Base-by-base conservation (phyloP, 2,888 invertebrate species). In the Heteromyza rotundicornis region DNA sequence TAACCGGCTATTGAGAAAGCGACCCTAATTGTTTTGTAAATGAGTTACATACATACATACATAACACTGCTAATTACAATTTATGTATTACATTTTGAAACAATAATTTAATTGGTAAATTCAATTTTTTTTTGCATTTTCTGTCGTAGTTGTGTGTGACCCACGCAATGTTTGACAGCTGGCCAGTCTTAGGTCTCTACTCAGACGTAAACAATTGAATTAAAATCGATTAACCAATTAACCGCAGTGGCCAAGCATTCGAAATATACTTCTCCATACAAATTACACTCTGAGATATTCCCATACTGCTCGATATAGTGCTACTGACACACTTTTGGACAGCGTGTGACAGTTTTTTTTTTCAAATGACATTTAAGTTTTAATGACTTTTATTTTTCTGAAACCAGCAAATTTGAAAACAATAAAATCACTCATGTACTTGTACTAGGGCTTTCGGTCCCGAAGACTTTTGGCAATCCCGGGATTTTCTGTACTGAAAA, bases 341-440 rank as follows among this genome's bases (percentile, higher is more conserved):
- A 53, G 27, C 35, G 40, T 23, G 17, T 35, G 36, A 22, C 22
- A 19, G 1, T 17, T 32, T n/a, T 16, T 49, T 23, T 17, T 59
- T 44, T 36, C 12, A 55, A n/a, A n/a, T 22, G 44, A 8, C 40
- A 36, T 54, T 40, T 51, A 61, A n/a, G 12, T 56, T 57, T 57
- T 32, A 7, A 16, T 24, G 23, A 50, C 10, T 27, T 5, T 27
- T 27, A 27, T 27, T 27, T 27, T 27, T 10, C 5, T 27, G 27
- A 27, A 27, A 27, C 10, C 10, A 27, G 10, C 27, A 27, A 27
- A 27, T 27, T 27, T 5, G 10, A 27, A 27, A 27, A 27, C 27
- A 27, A 27, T 27, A n/a, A n/a, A n/a, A n/a, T n/a, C n/a, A n/a
- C n/a, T n/a, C n/a, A n/a, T n/a, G n/a, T n/a, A n/a, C n/a, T n/a